Percentiles rank a stretch among this genome's conserved stretches.
These are phyloP conservation scores for Poliocrania exsul DNA, from an alignment of 2,797 vertebrate species.

Conservation along the genomic window DNA sequence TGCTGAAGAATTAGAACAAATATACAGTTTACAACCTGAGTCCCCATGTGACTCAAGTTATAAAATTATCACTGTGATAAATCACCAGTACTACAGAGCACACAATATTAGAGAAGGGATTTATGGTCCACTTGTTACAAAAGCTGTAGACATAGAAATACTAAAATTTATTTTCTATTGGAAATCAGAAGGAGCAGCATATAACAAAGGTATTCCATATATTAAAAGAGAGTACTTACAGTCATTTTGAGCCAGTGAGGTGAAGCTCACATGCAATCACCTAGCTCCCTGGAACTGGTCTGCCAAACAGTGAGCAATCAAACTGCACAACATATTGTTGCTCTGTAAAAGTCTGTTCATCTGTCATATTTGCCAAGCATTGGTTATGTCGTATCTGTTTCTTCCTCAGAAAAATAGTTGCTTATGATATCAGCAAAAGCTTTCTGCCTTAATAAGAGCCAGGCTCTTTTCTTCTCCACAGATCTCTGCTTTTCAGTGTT, in stretches of 20 bases:
- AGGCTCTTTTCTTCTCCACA: neutral
- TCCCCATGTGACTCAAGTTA: neutral
- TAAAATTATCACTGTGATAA: constrained; percentile 1
- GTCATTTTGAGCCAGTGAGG: neutral
- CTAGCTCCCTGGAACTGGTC: neutral
- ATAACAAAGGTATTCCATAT: neutral
- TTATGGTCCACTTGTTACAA: neutral
- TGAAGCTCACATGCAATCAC: neutral
- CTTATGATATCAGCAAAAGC: neutral
- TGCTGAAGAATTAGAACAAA: neutral
- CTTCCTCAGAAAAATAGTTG: neutral
- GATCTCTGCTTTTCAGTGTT: neutral
- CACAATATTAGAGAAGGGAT: neutral
- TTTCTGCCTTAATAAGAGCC: neutral
- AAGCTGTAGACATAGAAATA: neutral
- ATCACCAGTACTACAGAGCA: neutral
- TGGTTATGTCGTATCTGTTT: neutral
- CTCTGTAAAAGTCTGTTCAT: constrained; percentile 13
- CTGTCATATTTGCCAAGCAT: constrained; percentile 37
- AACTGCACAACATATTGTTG: constrained; percentile 16
- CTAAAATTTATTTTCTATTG: neutral
- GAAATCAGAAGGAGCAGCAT: neutral
- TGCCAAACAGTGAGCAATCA: constrained; percentile 24
- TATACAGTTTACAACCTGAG: neutral
- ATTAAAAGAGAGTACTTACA: neutral